Percentiles rank a stretch among this genome's conserved stretches.
Evolutionary conservation across 2,797 vertebrate species (phyloP).

Genomic region (Mionectes olivaceus): DNA sequence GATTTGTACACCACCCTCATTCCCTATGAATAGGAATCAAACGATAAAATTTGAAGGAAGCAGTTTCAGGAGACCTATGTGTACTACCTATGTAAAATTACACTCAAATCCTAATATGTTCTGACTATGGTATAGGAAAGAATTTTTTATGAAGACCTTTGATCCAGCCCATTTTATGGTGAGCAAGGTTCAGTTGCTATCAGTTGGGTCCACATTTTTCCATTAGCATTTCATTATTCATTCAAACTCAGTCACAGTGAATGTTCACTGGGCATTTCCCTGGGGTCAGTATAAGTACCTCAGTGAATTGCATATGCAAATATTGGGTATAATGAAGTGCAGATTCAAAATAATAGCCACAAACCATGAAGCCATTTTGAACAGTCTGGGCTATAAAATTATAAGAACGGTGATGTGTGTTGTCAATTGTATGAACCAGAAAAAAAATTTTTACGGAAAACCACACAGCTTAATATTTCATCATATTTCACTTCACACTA

Average conservation of each 20-base stretch:
- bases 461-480: background rate
- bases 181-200: constrained; percentile 8
- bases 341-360: background rate
- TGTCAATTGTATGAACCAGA: background rate
- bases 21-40: background rate
- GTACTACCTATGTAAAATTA: background rate
- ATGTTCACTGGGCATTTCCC: background rate
- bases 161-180: background rate
- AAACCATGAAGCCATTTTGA: background rate
- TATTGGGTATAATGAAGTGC: background rate
- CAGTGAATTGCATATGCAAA: constrained; percentile 24
- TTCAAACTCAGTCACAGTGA: background rate
- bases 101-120: background rate
- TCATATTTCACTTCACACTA: background rate
- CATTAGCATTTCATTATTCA: constrained; percentile 14
- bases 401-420: background rate
- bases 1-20: background rate
- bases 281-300: background rate
- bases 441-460: background rate
- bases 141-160: background rate
- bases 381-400: background rate
- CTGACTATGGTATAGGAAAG: background rate
- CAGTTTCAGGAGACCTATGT: background rate
- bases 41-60: background rate
- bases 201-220: background rate